Conservation (phyloP, 2,113 vertebrate genomes). For the Calonectris borealis region DNA sequence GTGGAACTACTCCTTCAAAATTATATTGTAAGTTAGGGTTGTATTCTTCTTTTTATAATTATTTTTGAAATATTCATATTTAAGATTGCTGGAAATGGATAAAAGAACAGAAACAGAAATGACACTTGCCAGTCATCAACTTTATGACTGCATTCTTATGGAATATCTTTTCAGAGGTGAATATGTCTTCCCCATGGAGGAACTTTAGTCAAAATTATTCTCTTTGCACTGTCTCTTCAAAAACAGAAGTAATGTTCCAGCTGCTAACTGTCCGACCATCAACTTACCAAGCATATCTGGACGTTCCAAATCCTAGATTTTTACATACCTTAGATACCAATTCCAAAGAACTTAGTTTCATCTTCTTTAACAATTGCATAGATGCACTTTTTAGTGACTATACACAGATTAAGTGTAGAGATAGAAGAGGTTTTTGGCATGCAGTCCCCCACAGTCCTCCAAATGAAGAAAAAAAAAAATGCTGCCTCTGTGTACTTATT, state of each 20-base stretch:
- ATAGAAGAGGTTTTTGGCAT: not conserved
- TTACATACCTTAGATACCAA: not conserved
- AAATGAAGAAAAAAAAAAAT: not conserved
- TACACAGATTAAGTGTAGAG: not conserved
- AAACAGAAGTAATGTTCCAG: not conserved
- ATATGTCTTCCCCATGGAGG: not conserved
- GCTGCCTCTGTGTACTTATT: not conserved
- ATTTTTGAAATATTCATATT: not conserved
- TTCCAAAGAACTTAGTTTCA: not conserved
- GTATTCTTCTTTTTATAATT: not conserved
- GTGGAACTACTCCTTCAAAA: conserved; percentile 92
- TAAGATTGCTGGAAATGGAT: not conserved
- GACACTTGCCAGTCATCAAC: not conserved
- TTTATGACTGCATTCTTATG: not conserved
- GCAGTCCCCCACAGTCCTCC: not conserved
- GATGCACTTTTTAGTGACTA: not conserved
- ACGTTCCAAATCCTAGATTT: not conserved
- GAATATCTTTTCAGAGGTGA: not conserved
- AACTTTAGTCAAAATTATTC: not conserved
- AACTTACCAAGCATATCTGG: not conserved
- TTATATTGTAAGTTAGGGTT: conserved; percentile 85
- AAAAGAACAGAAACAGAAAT: not conserved
- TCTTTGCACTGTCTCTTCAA: not conserved
- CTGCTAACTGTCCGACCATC: not conserved
- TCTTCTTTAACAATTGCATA: not conserved